Evolutionary conservation across 2,113 vertebrate species (phyloP), one percentile per base, ranked within the genome.

Genomic region (Synodontis membranacea): DNA sequence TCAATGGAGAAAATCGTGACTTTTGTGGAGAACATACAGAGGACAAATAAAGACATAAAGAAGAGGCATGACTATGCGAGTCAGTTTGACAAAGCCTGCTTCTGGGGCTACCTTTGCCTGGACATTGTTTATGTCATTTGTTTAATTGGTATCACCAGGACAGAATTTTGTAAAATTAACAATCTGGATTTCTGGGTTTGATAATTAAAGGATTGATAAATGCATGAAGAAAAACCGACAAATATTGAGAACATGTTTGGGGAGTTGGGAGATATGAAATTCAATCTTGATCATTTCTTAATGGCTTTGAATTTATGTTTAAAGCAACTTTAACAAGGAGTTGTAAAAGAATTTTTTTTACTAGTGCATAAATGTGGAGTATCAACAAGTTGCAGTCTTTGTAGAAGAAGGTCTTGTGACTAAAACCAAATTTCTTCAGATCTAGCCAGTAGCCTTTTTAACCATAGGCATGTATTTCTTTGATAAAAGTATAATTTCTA

Each of bases 341-440:
- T 9, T 50, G 12, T 64, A 48, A 31, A 39, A 46, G 54, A 81
- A 1, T 28, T 46, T 44, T 93, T 89, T 96, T 82, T 82, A 34
- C 42, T 11, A 31, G 25, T 50, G 1, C 6, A 44, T 44, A 4
- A 46, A 74, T 74, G 46, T 46, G 31, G 44, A 76, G 0, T 11
- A 44, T 44, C 19, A 74, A 74, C 11, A 23, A 74, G 74, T 2
- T 76, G 42, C 19, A 31, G 14, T 76, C 39, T 44, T 42, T 28
- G 23, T 44, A 44, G 37, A 46, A 31, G 34, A 25, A 17, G 54
- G 54, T 25, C 25, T n/a, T 42, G 21, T 60, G 6, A 21, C 95
- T 37, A 96, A 96, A 28, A 96, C 93, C 86, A 93, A 95, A 46
- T 95, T 94, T 0, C 96, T 97, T 46, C 96, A 97, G 96, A 72